Percentiles rank a stretch among this genome's conserved stretches.
phyloP scores from a whole-genome alignment of 1,140 invertebrate species.

The Coenobita brevimanus region DNA sequence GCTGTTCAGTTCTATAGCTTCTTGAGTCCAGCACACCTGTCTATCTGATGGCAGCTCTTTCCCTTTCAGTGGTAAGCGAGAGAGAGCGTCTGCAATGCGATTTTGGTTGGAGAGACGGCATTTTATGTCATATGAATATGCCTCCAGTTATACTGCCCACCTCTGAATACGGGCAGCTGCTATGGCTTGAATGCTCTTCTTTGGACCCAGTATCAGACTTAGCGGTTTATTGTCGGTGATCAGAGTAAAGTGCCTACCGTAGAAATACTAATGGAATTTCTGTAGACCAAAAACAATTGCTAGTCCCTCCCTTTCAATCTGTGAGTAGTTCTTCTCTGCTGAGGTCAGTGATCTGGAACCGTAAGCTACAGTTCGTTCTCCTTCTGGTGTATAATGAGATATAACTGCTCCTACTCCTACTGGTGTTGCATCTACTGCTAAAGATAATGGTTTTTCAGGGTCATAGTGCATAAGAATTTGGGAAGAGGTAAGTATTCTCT shows the following conservation, averaged over 20 bases:
- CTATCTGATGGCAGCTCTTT: too few species aligned
- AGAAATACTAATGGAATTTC: conserved; percentile 72
- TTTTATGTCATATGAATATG: conserved; percentile 4
- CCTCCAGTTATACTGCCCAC: background rate
- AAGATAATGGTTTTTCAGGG: background rate
- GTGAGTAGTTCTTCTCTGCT: conserved; percentile 71
- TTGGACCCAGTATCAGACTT: background rate
- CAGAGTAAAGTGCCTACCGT: conserved; percentile 70
- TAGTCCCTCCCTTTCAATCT: too few species aligned
- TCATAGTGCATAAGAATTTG: background rate
- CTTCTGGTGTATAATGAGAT: background rate
- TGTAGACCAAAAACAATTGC: conserved; percentile 72
- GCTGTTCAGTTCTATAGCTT: too few species aligned
- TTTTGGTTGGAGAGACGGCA: too few species aligned
- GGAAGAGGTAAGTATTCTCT: background rate
- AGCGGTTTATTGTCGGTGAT: too few species aligned
- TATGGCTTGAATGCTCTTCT: background rate
- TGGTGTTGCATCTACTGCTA: background rate
- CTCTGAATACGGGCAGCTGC: background rate
- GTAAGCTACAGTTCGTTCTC: background rate
- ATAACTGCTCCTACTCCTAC: background rate
- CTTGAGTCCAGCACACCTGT: too few species aligned
- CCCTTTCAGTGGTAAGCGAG: too few species aligned
- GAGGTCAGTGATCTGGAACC: background rate
- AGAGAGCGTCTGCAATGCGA: too few species aligned